Evolutionary conservation across 2,113 vertebrate genomes (phyloP), one percentile per base, ranked within the genome.

Genomic region (Microtus pennsylvanicus): DNA sequence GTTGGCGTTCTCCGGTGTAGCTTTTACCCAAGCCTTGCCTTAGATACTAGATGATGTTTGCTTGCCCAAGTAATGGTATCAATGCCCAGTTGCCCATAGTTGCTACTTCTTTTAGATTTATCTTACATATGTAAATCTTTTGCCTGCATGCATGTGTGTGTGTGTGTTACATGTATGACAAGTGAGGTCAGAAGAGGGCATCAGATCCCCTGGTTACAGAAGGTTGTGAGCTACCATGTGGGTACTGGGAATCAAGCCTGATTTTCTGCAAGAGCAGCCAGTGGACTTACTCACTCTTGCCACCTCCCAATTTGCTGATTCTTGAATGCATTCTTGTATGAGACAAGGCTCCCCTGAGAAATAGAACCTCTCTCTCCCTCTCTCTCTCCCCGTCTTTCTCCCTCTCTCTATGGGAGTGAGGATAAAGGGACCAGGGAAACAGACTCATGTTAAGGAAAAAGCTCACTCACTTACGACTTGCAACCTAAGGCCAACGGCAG

Each of bases 351-450:
- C 38, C 91, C 30, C 47, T 77, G 70, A 61, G 45, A 74, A 92
- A 82, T 1, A 69, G 33, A 45, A 92, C 13, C 30, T 7, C 19
- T 70, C 16, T 63, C 1, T 81, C 1, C 4, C 80, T 82, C 52
- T 58, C 52, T 58, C 8, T 45, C 42, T 76, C 11, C 19, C 35
- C 22, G 35, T 75, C 19, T 42, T 3, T 38, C 38, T 42, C 22
- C 11, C 7, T 78, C 30, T 78, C 7, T 21, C 7, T 52, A 3
- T 14, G 30, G 14, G 28, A 0, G 17, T 21, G 83, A 5, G 16
- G 5, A 52, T 11, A 42, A 42, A 30, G 8, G 5, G 4, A 0
- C 1, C 4, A 8, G 10, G 33, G 35, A 33, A 55, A 24, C 14
- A n/a, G 22, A 45, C 0, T 14, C 11, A n/a, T 67, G 80, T 82